phyloP scores from a whole-genome alignment of 2,888 invertebrate genomes.

The Nesidiocoris tenuis region DNA sequence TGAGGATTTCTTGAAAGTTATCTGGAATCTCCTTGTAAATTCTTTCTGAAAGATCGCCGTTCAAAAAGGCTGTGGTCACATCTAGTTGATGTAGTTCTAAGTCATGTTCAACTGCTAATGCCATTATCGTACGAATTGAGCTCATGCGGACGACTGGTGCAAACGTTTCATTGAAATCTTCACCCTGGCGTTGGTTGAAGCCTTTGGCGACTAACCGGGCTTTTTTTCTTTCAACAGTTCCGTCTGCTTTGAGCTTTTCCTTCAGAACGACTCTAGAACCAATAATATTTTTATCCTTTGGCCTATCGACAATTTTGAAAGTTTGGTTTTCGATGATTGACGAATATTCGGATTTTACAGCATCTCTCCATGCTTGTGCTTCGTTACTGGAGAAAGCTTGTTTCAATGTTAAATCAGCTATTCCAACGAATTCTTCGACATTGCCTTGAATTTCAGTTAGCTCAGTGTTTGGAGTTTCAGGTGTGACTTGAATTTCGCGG shows the following conservation, averaged over 20 bases:
- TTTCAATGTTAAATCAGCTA: not conserved
- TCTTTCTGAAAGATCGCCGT: slow-evolving; percentile 11
- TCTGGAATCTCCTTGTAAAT: not conserved
- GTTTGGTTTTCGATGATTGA: slow-evolving; percentile 20
- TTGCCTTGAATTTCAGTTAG: not conserved
- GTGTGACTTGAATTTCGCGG: no score
- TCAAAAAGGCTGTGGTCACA: slow-evolving; percentile 33
- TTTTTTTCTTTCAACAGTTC: slow-evolving; percentile 26
- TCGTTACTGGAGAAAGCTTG: not conserved
- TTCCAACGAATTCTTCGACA: not conserved
- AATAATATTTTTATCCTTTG: slow-evolving; percentile 8
- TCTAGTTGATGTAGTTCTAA: slow-evolving; percentile 25
- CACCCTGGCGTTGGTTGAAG: not conserved
- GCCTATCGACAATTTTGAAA: slow-evolving; percentile 24
- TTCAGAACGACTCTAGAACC: slow-evolving; percentile 15
- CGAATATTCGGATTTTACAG: slow-evolving; percentile 5
- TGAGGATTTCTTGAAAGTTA: not conserved
- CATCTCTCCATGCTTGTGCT: slow-evolving; percentile 10
- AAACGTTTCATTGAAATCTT: slow-evolving; percentile 18
- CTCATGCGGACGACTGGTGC: slow-evolving; percentile 38
- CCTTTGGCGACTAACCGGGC: slow-evolving; percentile 33
- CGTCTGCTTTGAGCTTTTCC: not conserved
- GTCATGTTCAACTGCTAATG: not conserved
- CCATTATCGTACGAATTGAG: slow-evolving; percentile 17
- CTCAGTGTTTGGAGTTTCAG: not conserved